Conservation (phyloP, 2,888 invertebrate species). For the Acrocera orbiculus region DNA sequence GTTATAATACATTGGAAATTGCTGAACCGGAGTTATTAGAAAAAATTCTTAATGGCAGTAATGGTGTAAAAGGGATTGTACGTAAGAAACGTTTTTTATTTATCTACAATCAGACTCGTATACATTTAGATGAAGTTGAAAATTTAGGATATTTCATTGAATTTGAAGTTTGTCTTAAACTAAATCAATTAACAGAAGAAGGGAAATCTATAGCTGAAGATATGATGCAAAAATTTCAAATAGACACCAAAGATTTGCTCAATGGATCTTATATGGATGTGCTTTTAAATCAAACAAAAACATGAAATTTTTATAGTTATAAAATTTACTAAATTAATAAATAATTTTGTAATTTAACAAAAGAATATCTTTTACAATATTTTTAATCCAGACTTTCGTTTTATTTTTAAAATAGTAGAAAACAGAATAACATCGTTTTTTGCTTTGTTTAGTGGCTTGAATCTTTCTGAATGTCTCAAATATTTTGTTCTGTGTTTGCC, state of each 20-base stretch:
- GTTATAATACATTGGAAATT: slow-evolving; percentile 44
- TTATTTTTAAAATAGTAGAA: too few species aligned
- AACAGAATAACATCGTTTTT: too few species aligned
- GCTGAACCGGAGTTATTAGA: slow-evolving; percentile 37
- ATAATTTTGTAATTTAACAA: too few species aligned
- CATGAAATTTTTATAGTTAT: too few species aligned
- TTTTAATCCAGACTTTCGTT: too few species aligned
- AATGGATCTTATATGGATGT: slow-evolving; percentile 41
- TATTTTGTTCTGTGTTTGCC: too few species aligned
- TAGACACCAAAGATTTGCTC: slow-evolving; percentile 34
- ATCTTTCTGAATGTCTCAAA: too few species aligned
- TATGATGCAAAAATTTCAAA: slow-evolving; percentile 35
- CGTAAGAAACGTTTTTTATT: slow-evolving; percentile 59
- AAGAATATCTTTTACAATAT: too few species aligned
- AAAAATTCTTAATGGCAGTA: slow-evolving; percentile 33
- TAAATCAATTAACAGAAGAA: slow-evolving; percentile 35
- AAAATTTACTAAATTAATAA: too few species aligned
- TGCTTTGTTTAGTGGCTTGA: too few species aligned
- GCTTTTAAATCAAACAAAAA: slow-evolving; percentile 5
- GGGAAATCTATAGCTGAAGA: slow-evolving; percentile 38
- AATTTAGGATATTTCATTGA: slow-evolving; percentile 45
- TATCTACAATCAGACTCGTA: slow-evolving; percentile 57
- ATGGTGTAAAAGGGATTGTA: slow-evolving; percentile 57
- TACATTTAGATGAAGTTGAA: slow-evolving; percentile 76
- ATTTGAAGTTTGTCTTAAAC: slow-evolving; percentile 40